Evolutionary conservation across 1,140 invertebrate species (phyloP), one percentile per base, ranked within the genome.

Genomic region (Papilio xuthus): DNA sequence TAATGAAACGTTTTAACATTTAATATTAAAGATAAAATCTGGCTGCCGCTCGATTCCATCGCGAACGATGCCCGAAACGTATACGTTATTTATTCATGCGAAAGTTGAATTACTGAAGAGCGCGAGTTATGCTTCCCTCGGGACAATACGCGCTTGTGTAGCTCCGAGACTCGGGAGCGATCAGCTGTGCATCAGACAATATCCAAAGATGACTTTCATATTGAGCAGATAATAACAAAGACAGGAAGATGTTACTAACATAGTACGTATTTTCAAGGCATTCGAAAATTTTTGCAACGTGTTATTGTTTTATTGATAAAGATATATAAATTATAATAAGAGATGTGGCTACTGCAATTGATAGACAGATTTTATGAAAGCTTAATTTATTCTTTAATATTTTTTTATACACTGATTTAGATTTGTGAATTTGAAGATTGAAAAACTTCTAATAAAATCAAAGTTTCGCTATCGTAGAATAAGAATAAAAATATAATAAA

Each of bases 51-150:
- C 73, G 73, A 53, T 75, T 23, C 73, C 47, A 75, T 56, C 28
- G 73, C 41, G 47, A 56, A 26, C 26, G n/a, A 75, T 75, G 26
- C 73, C 47, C 73, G 50, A 75, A 75, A 56, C 50, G 28, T 75
- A 63, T 63, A n/a, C 73, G 44, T 75, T 32, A 75, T 75, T 75
- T 75, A 75, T 75, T 75, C 73, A 75, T 75, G 73, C 20, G 15
- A 75, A 75, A 75, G 50, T 75, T 75, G 73, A 75, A 32, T 75
- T 75, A 75, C 44, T 75, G 73, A 26, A 75, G 71, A 44, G 70
- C 42, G 42, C 41, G 41, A 26, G 37, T 73, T 73, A 73, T 73
- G 23, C 37, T 7, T 47, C 37, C 41, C 71, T 15, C 37, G 37
- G 71, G 37, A 73, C 41, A 47, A 23, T 42, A n/a, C 32, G 37